A percentile compares a stretch with the other conserved stretches of the same genome.
Conservation (phyloP, 2,888 invertebrate genomes). For the Calameuta idolon region DNA sequence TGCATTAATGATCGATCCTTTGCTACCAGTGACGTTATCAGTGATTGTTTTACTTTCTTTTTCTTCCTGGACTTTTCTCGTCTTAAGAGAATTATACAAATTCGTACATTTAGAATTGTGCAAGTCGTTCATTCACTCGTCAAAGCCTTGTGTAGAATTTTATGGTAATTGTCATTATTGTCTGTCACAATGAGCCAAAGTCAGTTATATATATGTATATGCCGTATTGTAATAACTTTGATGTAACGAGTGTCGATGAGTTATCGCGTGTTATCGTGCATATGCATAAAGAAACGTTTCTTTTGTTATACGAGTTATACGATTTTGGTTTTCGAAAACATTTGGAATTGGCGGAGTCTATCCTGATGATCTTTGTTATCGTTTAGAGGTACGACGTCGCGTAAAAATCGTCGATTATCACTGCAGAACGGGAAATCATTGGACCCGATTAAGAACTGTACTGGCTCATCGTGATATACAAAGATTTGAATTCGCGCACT, state of each 20-base stretch:
- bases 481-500: slow-evolving; percentile 50
- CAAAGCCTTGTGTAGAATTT: slow-evolving; percentile 59
- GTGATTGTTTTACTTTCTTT: neutral
- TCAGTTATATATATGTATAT: no score
- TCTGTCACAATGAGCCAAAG: neutral
- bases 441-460: neutral
- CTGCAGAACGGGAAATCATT: neutral
- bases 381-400: neutral
- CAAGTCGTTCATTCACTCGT: slow-evolving; percentile 54
- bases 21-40: no score
- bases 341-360: no score
- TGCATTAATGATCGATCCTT: no score
- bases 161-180: slow-evolving; percentile 39
- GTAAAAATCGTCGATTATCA: neutral
- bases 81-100: slow-evolving; percentile 38
- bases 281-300: no score
- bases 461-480: slow-evolving; percentile 20
- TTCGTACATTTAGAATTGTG: slow-evolving; percentile 58
- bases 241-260: neutral
- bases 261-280: no score
- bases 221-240: no score
- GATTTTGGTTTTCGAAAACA: no score
- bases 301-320: no score
- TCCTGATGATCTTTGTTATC: no score
- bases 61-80: slow-evolving; percentile 8